Base-by-base conservation (phyloP, 2,888 invertebrate species). In the Dasypogon diadema region DNA sequence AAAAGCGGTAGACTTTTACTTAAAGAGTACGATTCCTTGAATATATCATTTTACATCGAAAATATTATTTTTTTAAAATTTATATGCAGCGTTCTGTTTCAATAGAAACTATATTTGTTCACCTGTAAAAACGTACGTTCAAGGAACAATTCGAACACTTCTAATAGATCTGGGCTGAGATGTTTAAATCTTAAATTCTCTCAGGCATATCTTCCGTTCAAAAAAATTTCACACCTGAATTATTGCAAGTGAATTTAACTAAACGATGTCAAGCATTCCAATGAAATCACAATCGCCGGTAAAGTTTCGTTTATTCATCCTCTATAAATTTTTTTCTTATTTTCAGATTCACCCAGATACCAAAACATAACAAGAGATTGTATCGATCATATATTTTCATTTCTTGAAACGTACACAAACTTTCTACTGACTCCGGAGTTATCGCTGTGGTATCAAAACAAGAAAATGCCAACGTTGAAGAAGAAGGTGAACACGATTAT, bases 191-290 rank as follows among this genome's bases (percentile, higher is more conserved):
- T 68, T 22, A 24, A 26, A 68, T 26, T 68, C 24, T 68, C 48
- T 68, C 46, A 26, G 48, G 24, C 48, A 26, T 68, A 24, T 18
- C 22, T 65, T 65, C 22, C 46, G 26, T 42, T 42, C 63, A 46
- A 68, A 12, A n/a, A 68, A 68, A 68, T 68, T 68, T 68, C 48
- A 48, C 48, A 68, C 65, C 48, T 46, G 14, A 68, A 68, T 68
- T 68, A 68, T 68, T 26, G 46, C 65, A 68, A 24, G 65, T 46
- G 24, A 24, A 48, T 8, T 68, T 48, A 16, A 26, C 26, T 14
- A 48, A 68, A 21, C n/a, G 26, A 46, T 63, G 65, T 48, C 65
- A 51, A 18, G n/a, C 3, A 51, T 51, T 51, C 51, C 51, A 21
- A 21, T n/a, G 18, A 5, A 16, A 51, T n/a, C n/a, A n/a, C n/a